Conservation (phyloP, 2,113 vertebrate genomes). For the Ornithorhynchus anatinus region DNA sequence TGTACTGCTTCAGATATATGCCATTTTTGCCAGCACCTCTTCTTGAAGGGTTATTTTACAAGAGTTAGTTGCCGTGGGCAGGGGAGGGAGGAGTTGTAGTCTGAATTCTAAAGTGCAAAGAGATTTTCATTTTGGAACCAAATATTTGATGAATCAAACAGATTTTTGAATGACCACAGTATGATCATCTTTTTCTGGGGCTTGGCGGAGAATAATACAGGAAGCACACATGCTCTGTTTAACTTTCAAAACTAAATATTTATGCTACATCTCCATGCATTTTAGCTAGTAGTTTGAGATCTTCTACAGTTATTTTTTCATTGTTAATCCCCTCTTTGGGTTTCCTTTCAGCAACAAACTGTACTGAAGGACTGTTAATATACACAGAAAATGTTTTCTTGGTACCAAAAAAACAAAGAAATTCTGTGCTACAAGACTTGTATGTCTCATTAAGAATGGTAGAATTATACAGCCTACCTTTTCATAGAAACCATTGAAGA, state of each 20-base stretch:
- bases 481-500: too few relatives aligned
- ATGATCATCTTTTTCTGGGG: conserved; percentile 29
- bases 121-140: conserved; percentile 48
- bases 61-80: background rate
- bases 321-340: too few relatives aligned
- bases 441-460: too few relatives aligned
- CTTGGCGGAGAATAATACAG: conserved; percentile 42
- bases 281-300: too few relatives aligned
- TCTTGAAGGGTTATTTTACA: conserved; percentile 24
- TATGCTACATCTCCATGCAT: conserved; percentile 32
- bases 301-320: conserved; percentile 50
- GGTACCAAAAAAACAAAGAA: too few relatives aligned
- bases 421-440: too few relatives aligned
- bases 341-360: too few relatives aligned
- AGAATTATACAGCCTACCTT: too few relatives aligned
- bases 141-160: conserved; percentile 37
- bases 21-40: conserved; percentile 11
- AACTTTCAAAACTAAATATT: conserved; percentile 54
- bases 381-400: too few relatives aligned
- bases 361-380: too few relatives aligned
- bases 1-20: too few relatives aligned
- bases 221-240: conserved; percentile 43
- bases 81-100: conserved; percentile 12
- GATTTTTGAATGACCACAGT: conserved; percentile 40
- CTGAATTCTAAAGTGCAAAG: conserved; percentile 38